phyloP scores from a whole-genome alignment of 2,888 invertebrate genomes.

The Thecocarcelia acutangulata region DNA sequence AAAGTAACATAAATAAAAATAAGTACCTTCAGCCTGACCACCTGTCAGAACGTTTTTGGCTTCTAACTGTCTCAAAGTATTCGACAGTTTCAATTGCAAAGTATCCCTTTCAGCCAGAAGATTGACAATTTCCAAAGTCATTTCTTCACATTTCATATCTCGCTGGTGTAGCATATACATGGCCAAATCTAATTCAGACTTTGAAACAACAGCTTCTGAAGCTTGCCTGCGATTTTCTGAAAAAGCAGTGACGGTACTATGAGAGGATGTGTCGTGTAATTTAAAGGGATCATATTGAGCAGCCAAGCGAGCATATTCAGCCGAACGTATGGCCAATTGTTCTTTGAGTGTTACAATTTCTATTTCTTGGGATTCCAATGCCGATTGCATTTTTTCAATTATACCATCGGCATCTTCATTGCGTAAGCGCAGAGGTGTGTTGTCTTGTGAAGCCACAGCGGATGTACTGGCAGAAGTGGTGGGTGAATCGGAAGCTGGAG shows the following conservation, averaged over 20 bases:
- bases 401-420: constrained; percentile 76
- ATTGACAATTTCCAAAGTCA: constrained; percentile 91
- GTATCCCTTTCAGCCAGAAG: constrained; percentile 93
- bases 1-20: not conserved
- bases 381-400: constrained; percentile 81
- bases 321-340: constrained; percentile 84
- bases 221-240: constrained; percentile 41
- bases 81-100: constrained; percentile 90
- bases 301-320: constrained; percentile 83
- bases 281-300: constrained; percentile 81
- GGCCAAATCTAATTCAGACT: constrained; percentile 89
- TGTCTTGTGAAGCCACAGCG: constrained; percentile 70
- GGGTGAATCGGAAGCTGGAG: constrained; percentile 68
- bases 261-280: constrained; percentile 75
- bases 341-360: constrained; percentile 89
- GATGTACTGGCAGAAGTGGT: constrained; percentile 68
- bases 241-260: constrained; percentile 69
- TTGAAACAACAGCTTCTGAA: constrained; percentile 74
- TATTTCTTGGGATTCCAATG: constrained; percentile 86
- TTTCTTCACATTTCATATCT: constrained; percentile 92
- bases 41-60: constrained; percentile 79
- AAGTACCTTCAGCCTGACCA: constrained; percentile 48
- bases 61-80: constrained; percentile 89
- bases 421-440: constrained; percentile 69
- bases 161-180: constrained; percentile 92